Conservation (phyloP, 2,888 invertebrate genomes). For the Syrphus vitripennis region DNA sequence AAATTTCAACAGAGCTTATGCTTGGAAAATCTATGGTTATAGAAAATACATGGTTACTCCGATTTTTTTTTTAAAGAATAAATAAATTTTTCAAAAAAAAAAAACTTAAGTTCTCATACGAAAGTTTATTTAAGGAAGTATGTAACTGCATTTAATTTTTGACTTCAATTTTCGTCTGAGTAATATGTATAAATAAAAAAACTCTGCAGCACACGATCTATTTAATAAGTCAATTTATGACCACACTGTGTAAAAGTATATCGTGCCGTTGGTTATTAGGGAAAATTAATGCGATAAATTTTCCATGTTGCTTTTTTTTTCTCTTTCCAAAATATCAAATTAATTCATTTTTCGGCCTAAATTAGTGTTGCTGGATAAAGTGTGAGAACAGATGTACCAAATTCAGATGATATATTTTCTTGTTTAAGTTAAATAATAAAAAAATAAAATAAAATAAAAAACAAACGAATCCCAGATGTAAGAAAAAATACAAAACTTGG, state of each 20-base stretch:
- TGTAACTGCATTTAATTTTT: too few species aligned
- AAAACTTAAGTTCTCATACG: too few species aligned
- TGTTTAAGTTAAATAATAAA: not conserved
- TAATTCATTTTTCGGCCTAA: slow-evolving; percentile 45
- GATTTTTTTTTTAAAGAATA: too few species aligned
- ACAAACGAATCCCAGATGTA: slow-evolving; percentile 61
- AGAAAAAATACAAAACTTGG: slow-evolving; percentile 45
- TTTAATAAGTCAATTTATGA: not conserved
- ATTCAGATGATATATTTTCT: not conserved
- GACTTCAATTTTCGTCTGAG: too few species aligned
- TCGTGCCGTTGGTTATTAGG: slow-evolving; percentile 45
- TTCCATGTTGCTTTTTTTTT: not conserved
- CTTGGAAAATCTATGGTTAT: too few species aligned
- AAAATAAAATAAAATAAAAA: slow-evolving; percentile 26
- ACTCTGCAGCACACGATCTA: not conserved
- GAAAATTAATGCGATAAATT: slow-evolving; percentile 49
- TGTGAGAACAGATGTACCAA: slow-evolving; percentile 61
- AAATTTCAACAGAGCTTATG: too few species aligned
- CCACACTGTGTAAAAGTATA: slow-evolving; percentile 22
- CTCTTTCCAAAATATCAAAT: slow-evolving; percentile 2
- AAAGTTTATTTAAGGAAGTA: too few species aligned
- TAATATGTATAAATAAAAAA: too few species aligned
- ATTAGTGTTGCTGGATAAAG: slow-evolving; percentile 44
- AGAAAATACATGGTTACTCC: too few species aligned
- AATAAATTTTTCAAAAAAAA: too few species aligned